These are phyloP conservation scores for Petrocephalus schoutedeni DNA, from an alignment of 2,797 vertebrate genomes.

Conservation along the genomic window DNA sequence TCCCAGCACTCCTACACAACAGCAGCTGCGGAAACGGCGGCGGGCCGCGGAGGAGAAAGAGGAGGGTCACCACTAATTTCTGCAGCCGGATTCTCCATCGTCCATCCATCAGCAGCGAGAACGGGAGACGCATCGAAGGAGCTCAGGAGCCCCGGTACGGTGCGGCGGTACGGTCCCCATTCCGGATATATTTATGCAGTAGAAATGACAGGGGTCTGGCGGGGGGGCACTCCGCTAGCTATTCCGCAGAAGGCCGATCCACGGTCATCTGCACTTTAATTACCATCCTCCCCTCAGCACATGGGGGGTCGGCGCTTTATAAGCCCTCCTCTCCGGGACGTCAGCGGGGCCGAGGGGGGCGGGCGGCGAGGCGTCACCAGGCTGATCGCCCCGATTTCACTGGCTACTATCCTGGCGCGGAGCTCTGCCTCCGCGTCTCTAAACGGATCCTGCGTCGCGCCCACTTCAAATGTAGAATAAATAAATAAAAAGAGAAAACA, in stretches of 20 bases:
- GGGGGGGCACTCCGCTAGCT: not conserved
- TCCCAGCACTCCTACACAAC: constrained; percentile 72
- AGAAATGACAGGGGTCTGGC: not conserved
- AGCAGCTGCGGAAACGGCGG: constrained; percentile 55
- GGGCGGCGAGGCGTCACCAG: not conserved
- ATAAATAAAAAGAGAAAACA: not conserved
- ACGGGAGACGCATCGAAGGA: constrained; percentile 37
- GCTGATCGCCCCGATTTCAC: not conserved
- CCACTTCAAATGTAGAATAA: not conserved
- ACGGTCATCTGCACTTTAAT: constrained; percentile 31
- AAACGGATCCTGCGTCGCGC: not conserved
- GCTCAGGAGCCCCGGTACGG: constrained; percentile 16
- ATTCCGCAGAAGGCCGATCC: constrained; percentile 28
- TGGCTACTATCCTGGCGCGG: not conserved
- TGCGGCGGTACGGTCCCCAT: not conserved
- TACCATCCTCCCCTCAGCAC: constrained; percentile 37
- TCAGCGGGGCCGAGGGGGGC: constrained; percentile 31
- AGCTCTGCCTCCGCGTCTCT: not conserved
- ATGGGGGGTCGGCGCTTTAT: constrained; percentile 33
- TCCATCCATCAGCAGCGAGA: constrained; percentile 43
- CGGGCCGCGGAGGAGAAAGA: constrained; percentile 55
- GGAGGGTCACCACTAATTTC: constrained; percentile 56
- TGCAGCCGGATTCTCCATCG: constrained; percentile 68
- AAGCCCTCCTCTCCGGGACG: constrained; percentile 42
- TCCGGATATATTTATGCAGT: constrained; percentile 3